Evolutionary conservation across 64 coral and sea anemone genomes (phyloP).

Genomic region (Orbicella faveolata): DNA sequence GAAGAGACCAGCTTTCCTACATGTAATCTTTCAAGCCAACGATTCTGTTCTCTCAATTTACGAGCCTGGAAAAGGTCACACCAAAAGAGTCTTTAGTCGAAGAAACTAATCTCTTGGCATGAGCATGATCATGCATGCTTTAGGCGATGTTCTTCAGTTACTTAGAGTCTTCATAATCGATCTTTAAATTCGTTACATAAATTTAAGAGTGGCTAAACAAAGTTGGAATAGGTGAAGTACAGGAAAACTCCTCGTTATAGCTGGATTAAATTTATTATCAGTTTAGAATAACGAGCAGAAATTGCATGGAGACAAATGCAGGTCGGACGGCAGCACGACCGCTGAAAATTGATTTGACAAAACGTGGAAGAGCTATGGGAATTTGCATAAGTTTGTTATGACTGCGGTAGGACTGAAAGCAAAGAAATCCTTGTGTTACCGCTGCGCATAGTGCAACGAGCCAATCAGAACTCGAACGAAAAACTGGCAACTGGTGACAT

Average conservation of each 20-base stretch:
- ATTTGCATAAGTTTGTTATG: neutral
- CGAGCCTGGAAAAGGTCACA: too few species aligned
- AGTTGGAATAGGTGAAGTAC: neutral
- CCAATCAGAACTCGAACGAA: too few species aligned
- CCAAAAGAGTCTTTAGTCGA: too few species aligned
- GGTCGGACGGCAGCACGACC: neutral
- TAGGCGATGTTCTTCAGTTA: too few species aligned
- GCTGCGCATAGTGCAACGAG: too few species aligned
- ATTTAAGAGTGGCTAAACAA: neutral
- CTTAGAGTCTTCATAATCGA: neutral
- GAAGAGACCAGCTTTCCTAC: too few species aligned
- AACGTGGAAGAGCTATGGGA: neutral
- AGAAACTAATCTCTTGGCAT: too few species aligned
- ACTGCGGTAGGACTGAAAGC: neutral
- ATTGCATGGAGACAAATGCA: neutral
- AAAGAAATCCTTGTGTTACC: neutral
- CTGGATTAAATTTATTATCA: neutral
- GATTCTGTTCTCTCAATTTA: too few species aligned
- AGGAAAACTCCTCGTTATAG: neutral
- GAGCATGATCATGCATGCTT: too few species aligned
- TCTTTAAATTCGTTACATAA: neutral
- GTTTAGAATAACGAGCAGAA: neutral
- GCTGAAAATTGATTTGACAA: constrained; percentile 7
- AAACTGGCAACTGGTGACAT: too few species aligned
- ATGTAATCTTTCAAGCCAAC: too few species aligned